Evolutionary conservation across 2,888 invertebrate genomes (phyloP).

Genomic region (Epinotia demarniana): DNA sequence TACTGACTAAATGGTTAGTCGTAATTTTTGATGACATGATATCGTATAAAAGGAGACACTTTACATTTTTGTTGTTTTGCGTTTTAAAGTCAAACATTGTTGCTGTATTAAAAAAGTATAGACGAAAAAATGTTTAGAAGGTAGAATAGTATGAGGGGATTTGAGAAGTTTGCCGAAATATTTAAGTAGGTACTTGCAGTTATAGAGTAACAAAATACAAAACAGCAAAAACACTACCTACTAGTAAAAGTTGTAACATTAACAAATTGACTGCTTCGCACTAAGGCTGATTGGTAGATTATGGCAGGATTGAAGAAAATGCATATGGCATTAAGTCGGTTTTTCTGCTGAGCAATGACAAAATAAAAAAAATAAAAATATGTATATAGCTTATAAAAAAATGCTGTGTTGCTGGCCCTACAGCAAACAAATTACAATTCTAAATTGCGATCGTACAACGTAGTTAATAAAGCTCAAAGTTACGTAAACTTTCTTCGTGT

Average conservation of each 20-base stretch:
- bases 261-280: not conserved
- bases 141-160: too few relatives aligned
- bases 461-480: conserved; percentile 52
- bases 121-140: not conserved
- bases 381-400: not conserved
- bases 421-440: conserved; percentile 43
- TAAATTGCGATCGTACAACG: conserved; percentile 50
- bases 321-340: not conserved
- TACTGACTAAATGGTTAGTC: too few relatives aligned
- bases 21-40: too few relatives aligned
- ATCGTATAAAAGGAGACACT: too few relatives aligned
- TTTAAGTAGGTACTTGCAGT: too few relatives aligned
- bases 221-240: too few relatives aligned
- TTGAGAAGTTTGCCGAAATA: too few relatives aligned
- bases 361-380: not conserved
- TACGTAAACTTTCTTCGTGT: conserved; percentile 15
- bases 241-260: not conserved
- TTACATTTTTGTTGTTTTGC: not conserved
- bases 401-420: conserved; percentile 49
- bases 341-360: not conserved
- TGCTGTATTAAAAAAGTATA: not conserved
- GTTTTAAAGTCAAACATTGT: not conserved
- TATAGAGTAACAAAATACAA: too few relatives aligned
- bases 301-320: not conserved
- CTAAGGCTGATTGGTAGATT: not conserved